Evolutionary conservation across 2,888 invertebrate species (phyloP), one percentile per base, ranked within the genome.

Genomic region (Hyles lineata): DNA sequence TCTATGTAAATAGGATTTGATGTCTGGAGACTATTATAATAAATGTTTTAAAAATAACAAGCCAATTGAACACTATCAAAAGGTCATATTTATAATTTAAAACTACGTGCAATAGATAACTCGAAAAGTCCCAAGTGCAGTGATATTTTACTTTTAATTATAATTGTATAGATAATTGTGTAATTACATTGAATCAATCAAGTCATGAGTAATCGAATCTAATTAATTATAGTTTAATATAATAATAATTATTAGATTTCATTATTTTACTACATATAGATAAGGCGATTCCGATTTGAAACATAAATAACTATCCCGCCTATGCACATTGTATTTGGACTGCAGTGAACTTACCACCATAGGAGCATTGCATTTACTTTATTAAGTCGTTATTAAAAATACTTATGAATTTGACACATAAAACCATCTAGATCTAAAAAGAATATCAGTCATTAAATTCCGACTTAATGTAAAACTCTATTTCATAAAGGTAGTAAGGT

Each of bases 151-250:
- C 21, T 21, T 23, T 15, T 43, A 29, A 61, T 61, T 61, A 62
- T 32, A 19, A 62, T 62, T 29, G 32, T 32, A 62, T 25, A 60
- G 23, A 25, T 62, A 62, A 32, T 62, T 67, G 6, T 67, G 43
- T 67, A 50, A 67, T 50, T 43, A 25, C 11, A 50, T 67, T 67
- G 15, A 67, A 67, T 67, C 50, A 50, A 67, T 67, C 23, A 67
- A 61, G 29, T 29, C 17, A 23, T 67, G 67, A 67, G 50, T 67
- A 50, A 50, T 50, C 50, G 23, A 43, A 50, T 21, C 23, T 23
- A 67, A 67, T 67, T 50, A 50, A 67, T 67, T 15, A 23, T 23
- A 50, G 5, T 67, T 67, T 17, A 2, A 6, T 32, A 19, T 32
- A 25, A 55, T 55, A n/a, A 55, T 43, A 2, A 43, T 55, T 60